Percentiles rank a stretch among this genome's conserved stretches.
Conservation (phyloP, 2,113 vertebrate genomes). For the Gila orcuttii region DNA sequence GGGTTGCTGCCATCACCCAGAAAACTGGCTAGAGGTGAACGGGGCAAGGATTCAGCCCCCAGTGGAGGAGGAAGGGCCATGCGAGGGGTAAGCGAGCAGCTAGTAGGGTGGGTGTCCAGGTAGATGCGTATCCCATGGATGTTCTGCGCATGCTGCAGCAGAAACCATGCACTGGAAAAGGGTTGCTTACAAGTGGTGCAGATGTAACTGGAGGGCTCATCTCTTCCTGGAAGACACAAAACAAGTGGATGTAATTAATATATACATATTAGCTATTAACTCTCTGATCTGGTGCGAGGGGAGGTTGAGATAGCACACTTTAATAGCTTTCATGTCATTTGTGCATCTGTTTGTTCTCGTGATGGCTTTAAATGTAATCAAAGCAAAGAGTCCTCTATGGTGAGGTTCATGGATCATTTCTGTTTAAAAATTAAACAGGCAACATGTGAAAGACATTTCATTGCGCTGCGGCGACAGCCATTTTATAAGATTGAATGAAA, state of each 20-base stretch:
- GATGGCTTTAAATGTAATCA: conserved; percentile 56
- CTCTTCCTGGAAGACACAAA: conserved; percentile 86
- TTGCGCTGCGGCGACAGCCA: conserved; percentile 46
- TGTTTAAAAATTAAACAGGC: conserved; percentile 57
- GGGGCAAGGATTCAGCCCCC: conserved; percentile 88
- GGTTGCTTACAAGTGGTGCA: conserved; percentile 99
- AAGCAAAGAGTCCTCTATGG: conserved; percentile 52
- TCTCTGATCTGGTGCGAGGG: conserved; percentile 31
- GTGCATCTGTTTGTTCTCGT: conserved; percentile 47
- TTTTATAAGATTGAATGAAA: conserved; percentile 58
- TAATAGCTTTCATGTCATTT: conserved; percentile 55
- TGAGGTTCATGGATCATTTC: conserved; percentile 57
- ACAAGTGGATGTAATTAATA: conserved; percentile 45
- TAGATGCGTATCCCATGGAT: conserved; percentile 98
- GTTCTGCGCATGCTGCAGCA: conserved; percentile 99
- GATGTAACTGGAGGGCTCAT: conserved; percentile 99
- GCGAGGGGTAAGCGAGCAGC: conserved; percentile 93
- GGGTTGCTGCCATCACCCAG: conserved; percentile 94
- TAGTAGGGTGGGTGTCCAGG: conserved; percentile 92
- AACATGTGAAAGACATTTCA: conserved; percentile 51
- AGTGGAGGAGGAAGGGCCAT: conserved; percentile 95
- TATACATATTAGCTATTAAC: conserved; percentile 41
- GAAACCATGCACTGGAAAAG: conserved; percentile 98
- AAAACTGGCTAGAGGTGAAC: conserved; percentile 95
- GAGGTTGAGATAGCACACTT: conserved; percentile 39